Conservation (phyloP, 2,113 vertebrate species). For the Nymphicus hollandicus region DNA sequence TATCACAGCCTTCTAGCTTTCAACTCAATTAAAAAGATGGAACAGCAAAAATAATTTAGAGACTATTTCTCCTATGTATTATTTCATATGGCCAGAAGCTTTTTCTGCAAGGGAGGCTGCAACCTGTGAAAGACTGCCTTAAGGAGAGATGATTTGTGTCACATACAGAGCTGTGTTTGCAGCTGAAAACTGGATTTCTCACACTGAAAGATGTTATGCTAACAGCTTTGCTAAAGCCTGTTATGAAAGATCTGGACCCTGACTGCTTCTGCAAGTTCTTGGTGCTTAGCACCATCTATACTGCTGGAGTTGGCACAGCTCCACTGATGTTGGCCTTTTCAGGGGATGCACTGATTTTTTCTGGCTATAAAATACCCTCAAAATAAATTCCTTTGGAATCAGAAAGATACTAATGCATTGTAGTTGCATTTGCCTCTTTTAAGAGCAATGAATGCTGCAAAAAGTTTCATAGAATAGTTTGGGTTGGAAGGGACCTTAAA, state of each 20-base stretch:
- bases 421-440: neutral
- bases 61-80: neutral
- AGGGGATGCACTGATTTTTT: neutral
- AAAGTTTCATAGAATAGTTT: neutral
- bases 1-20: constrained; percentile 45
- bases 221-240: neutral
- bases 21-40: constrained; percentile 49
- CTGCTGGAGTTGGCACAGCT: neutral
- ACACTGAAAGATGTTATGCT: neutral
- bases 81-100: neutral
- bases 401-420: neutral
- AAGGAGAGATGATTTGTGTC: neutral
- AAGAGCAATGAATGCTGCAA: neutral
- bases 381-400: neutral
- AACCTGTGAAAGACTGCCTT: neutral
- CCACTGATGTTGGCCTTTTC: neutral
- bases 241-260: neutral
- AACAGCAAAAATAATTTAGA: constrained; percentile 11
- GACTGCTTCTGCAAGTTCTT: neutral
- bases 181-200: constrained; percentile 14
- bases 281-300: neutral
- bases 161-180: neutral
- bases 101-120: neutral
- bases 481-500: neutral
- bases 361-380: neutral